These are phyloP conservation scores for Hoplias malabaricus DNA, from an alignment of 2,113 vertebrate species.

Conservation along the genomic window DNA sequence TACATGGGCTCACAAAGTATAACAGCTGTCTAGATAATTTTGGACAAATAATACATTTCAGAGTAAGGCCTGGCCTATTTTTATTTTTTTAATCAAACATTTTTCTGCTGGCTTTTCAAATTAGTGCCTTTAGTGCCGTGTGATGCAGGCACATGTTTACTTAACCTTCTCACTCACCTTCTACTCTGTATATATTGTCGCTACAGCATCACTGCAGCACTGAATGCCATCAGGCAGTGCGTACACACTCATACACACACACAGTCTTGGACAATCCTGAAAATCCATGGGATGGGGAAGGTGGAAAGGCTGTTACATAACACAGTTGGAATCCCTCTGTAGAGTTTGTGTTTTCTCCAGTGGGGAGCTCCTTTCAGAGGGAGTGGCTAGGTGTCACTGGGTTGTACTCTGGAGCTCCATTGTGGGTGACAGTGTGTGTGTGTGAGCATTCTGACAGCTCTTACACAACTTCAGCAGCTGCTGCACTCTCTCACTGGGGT, in stretches of 20 bases:
- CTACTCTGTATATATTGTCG: too few relatives aligned
- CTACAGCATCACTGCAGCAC: neutral
- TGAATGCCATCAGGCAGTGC: neutral
- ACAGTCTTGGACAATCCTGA: neutral
- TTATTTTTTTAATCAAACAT: too few relatives aligned
- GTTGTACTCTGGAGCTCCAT: neutral
- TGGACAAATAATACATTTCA: too few relatives aligned
- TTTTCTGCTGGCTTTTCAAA: neutral
- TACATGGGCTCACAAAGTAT: too few relatives aligned
- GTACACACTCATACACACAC: too few relatives aligned
- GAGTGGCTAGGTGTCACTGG: conserved; percentile 17
- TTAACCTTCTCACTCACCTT: neutral
- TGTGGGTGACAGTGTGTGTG: neutral
- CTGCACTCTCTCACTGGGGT: conserved; percentile 30
- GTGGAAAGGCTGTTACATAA: neutral
- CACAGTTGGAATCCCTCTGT: neutral
- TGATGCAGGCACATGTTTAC: neutral
- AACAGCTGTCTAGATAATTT: too few relatives aligned
- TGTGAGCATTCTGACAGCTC: neutral
- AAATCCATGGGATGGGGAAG: neutral
- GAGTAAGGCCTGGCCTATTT: too few relatives aligned
- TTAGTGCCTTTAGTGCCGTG: neutral
- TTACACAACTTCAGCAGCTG: conserved; percentile 42
- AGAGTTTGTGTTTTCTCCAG: conserved; percentile 22
- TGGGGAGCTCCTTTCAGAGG: conserved; percentile 25